Percentiles rank a stretch among this genome's conserved stretches.
These are phyloP conservation scores for Dromiciops gliroides DNA, from an alignment of 2,113 vertebrate species.

Conservation along the genomic window DNA sequence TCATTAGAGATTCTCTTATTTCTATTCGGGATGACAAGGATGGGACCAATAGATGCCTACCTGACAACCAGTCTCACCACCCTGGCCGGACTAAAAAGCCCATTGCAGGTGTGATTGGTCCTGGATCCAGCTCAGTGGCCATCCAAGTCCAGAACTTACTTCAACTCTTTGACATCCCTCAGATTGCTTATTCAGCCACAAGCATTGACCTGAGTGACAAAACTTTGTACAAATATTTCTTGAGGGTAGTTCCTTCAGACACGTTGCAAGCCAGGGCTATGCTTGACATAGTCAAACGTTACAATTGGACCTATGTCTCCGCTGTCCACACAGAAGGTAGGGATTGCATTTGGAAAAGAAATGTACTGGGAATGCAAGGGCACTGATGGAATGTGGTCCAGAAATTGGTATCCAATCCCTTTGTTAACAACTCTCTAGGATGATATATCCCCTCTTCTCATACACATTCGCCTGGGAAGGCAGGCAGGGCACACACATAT, in stretches of 20 bases:
- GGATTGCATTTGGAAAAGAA: slow-evolving; percentile 71
- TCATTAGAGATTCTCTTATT: slow-evolving; percentile 98
- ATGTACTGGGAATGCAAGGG: slow-evolving; percentile 18
- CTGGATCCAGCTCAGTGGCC: slow-evolving; percentile 98
- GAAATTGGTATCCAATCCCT: neutral
- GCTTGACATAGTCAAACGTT: slow-evolving; percentile 97
- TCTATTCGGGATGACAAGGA: slow-evolving; percentile 97
- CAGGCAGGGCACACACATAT: neutral
- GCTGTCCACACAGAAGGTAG: slow-evolving; percentile 99
- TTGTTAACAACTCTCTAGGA: slow-evolving; percentile 25
- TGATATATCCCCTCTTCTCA: neutral
- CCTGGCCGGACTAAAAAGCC: slow-evolving; percentile 92
- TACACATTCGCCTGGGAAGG: neutral
- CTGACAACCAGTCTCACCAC: slow-evolving; percentile 89
- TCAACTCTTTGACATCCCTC: slow-evolving; percentile 98
- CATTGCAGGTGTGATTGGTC: slow-evolving; percentile 97
- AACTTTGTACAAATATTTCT: slow-evolving; percentile 97
- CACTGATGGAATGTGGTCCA: slow-evolving; percentile 16
- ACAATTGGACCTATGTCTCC: slow-evolving; percentile 99
- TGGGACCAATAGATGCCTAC: slow-evolving; percentile 92
- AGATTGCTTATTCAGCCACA: slow-evolving; percentile 98
- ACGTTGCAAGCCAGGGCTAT: slow-evolving; percentile 96
- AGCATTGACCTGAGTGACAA: slow-evolving; percentile 99
- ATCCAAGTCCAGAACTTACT: slow-evolving; percentile 99
- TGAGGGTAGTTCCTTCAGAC: slow-evolving; percentile 97